Conservation (phyloP, 2,797 vertebrate genomes). For the Tolypeutes matacus region DNA sequence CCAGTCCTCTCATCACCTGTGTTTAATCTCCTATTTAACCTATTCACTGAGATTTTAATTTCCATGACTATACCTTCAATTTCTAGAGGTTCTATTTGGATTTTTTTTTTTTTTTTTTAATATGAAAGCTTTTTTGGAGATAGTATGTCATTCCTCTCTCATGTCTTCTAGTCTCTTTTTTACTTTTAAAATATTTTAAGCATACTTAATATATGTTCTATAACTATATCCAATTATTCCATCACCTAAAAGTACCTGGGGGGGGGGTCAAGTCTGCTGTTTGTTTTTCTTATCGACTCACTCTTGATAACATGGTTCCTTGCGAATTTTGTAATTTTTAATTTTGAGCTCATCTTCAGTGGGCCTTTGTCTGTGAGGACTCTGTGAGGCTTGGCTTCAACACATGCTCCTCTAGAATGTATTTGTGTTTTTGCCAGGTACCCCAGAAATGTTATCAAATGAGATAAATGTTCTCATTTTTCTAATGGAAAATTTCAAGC, state of each 20-base stretch:
- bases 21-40: not conserved
- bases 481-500: not conserved
- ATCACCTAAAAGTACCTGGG: not conserved
- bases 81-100: not conserved
- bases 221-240: not conserved
- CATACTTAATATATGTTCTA: not conserved
- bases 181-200: not conserved
- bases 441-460: not conserved
- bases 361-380: not conserved
- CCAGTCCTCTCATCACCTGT: not conserved
- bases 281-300: not conserved
- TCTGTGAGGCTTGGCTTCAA: not conserved
- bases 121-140: not conserved
- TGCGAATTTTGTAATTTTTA: constrained; percentile 22
- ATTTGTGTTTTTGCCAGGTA: not conserved
- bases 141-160: not conserved
- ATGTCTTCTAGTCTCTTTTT: not conserved
- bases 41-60: not conserved
- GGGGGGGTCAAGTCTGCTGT: not conserved
- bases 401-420: not conserved
- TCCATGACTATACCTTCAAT: not conserved
- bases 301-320: not conserved
- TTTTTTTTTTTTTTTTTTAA: not conserved
- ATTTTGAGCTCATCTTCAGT: constrained; percentile 27
- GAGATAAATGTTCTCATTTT: not conserved